Evolutionary conservation across 2,797 vertebrate genomes (phyloP).

Genomic region (Sebastes iracundus): DNA sequence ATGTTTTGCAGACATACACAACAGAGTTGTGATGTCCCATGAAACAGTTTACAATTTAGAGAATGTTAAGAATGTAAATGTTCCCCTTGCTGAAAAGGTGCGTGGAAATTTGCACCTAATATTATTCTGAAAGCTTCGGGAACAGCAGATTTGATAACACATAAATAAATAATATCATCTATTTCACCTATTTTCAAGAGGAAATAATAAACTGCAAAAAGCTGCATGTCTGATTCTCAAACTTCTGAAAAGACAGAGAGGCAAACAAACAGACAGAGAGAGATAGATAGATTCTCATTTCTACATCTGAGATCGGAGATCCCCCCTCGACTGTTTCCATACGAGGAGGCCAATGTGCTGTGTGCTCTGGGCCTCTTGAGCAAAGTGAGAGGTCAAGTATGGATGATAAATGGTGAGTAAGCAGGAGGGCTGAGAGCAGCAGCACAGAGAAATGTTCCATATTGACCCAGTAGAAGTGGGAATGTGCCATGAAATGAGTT

Average conservation of each 20-base stretch:
- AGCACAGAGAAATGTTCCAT: constrained; percentile 45
- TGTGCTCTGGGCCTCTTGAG: constrained; percentile 37
- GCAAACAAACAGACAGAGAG: not conserved
- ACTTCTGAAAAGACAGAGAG: not conserved
- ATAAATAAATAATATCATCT: not conserved
- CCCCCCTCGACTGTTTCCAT: not conserved
- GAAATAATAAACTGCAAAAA: not conserved
- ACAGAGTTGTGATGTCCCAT: not conserved
- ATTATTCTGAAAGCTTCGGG: not conserved
- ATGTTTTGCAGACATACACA: not conserved
- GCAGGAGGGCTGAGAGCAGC: constrained; percentile 20
- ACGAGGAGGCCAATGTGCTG: not conserved
- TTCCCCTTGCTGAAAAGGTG: not conserved
- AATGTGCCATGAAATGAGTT: constrained; percentile 75
- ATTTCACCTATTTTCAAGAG: not conserved
- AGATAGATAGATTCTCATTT: not conserved
- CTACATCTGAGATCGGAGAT: not conserved
- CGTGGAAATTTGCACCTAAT: not conserved
- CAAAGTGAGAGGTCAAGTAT: constrained; percentile 57
- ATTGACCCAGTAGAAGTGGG: constrained; percentile 55
- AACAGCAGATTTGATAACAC: not conserved
- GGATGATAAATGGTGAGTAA: constrained; percentile 47
- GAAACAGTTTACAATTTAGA: not conserved
- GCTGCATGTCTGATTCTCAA: not conserved
- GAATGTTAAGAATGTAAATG: not conserved